A percentile compares a stretch with the other conserved stretches of the same genome.
phyloP scores from a whole-genome alignment of 2,888 invertebrate genomes.

The Colostygia pectinataria region DNA sequence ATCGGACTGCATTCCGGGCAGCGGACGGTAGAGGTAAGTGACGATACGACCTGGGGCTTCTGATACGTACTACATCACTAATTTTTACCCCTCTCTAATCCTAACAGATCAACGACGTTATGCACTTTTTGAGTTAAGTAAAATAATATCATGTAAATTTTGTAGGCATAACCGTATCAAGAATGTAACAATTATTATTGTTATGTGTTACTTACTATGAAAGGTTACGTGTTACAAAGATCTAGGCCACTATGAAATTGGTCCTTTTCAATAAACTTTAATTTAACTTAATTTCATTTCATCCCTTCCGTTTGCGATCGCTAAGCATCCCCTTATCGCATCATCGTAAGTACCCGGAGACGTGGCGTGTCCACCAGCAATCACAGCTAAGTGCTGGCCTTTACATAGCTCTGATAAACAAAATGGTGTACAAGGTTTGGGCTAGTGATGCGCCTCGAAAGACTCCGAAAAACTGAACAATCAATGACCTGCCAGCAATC shows the following conservation, averaged over 20 bases:
- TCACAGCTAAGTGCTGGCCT: conserved; percentile 24
- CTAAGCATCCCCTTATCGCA: background rate
- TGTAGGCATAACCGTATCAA: too few species aligned
- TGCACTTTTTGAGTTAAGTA: too few species aligned
- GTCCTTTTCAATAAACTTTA: too few species aligned
- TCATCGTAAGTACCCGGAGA: conserved; percentile 19
- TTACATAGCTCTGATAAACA: conserved; percentile 24
- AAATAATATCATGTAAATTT: too few species aligned
- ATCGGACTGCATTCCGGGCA: conserved; percentile 46
- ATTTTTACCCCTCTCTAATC: too few species aligned
- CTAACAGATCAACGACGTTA: too few species aligned
- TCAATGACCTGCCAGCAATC: conserved; percentile 21
- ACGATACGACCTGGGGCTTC: conserved; percentile 8
- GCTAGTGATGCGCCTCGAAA: conserved; percentile 8
- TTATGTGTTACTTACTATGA: too few species aligned
- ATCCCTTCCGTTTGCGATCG: background rate
- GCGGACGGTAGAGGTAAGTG: conserved; percentile 26
- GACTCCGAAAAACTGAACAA: conserved; percentile 1
- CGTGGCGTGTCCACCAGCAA: conserved; percentile 22
- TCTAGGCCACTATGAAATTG: too few species aligned
- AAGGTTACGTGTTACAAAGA: too few species aligned
- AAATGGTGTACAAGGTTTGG: conserved; percentile 18
- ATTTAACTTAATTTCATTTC: too few species aligned
- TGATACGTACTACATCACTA: too few species aligned
- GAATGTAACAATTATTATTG: too few species aligned